Percentiles rank a stretch among this genome's conserved stretches.
Conservation (phyloP, 64 coral and sea anemone species). For the Trachythela sp. region DNA sequence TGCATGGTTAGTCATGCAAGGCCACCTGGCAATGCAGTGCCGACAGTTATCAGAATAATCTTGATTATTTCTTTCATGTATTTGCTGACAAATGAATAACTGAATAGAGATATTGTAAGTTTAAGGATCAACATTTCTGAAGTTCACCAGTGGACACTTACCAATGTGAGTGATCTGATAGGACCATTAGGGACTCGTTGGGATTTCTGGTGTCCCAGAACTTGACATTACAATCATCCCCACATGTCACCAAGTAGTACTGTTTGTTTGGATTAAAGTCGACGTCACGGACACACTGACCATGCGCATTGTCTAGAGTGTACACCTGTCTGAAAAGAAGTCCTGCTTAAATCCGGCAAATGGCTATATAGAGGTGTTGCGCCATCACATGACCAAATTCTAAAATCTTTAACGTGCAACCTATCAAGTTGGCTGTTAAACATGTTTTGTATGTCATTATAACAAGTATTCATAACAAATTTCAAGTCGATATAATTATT, state of each 20-base stretch:
- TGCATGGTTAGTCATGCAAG: no score
- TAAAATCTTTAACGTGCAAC: no score
- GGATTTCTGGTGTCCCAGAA: conserved; percentile 96
- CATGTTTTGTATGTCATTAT: no score
- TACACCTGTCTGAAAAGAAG: conserved; percentile 60
- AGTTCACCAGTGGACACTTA: background rate
- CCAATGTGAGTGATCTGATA: conserved; percentile 96
- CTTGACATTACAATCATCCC: conserved; percentile 93
- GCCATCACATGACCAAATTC: no score
- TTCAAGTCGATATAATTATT: no score
- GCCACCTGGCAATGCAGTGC: background rate
- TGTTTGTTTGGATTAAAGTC: conserved; percentile 99
- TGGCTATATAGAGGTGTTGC: no score
- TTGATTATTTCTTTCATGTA: background rate
- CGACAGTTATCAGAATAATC: background rate
- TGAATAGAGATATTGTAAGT: no score
- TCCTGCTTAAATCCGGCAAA: background rate
- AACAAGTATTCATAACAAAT: no score
- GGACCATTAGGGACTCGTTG: conserved; percentile 58
- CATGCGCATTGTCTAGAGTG: conserved; percentile 78
- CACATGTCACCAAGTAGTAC: conserved; percentile 93
- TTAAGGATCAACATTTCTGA: background rate
- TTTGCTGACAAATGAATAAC: no score
- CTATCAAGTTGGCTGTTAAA: no score
- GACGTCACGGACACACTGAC: conserved; percentile 79